A percentile compares a stretch with the other conserved stretches of the same genome.
phyloP scores from a whole-genome alignment of 2,797 vertebrate genomes.

The Sebastes cheni region DNA sequence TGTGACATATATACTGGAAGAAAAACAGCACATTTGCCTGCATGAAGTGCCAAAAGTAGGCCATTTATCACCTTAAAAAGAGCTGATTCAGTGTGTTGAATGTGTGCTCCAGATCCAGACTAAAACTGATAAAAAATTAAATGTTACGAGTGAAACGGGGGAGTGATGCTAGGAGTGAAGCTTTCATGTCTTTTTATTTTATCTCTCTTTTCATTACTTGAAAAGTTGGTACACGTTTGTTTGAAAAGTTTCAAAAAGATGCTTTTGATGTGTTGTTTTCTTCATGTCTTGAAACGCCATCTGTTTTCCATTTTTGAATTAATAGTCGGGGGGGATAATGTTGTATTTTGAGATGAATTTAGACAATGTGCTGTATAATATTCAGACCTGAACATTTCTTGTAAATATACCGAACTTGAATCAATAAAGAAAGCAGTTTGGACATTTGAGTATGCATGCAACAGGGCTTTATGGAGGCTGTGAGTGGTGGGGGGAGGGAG shows the following conservation, averaged over 20 bases:
- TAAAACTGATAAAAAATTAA: not conserved
- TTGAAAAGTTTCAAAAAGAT: not conserved
- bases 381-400: not conserved
- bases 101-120: not conserved
- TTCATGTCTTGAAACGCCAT: not conserved
- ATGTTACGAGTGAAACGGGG: not conserved
- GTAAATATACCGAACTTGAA: not conserved
- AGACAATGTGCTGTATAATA: not conserved
- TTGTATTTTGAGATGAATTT: not conserved
- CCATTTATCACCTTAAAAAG: not conserved
- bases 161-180: not conserved
- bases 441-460: not conserved
- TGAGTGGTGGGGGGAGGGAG: not conserved
- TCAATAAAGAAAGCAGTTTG: not conserved
- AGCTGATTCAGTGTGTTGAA: not conserved
- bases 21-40: not conserved
- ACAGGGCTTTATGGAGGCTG: not conserved
- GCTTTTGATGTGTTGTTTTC: not conserved
- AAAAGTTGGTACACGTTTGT: not conserved
- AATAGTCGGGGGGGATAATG: not conserved
- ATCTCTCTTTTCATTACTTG: not conserved
- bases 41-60: not conserved
- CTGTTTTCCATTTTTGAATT: not conserved
- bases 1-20: not conserved
- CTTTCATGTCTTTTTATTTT: not conserved